Evolutionary conservation across 2,888 invertebrate genomes (phyloP).

Genomic region (Micropterix aruncella): DNA sequence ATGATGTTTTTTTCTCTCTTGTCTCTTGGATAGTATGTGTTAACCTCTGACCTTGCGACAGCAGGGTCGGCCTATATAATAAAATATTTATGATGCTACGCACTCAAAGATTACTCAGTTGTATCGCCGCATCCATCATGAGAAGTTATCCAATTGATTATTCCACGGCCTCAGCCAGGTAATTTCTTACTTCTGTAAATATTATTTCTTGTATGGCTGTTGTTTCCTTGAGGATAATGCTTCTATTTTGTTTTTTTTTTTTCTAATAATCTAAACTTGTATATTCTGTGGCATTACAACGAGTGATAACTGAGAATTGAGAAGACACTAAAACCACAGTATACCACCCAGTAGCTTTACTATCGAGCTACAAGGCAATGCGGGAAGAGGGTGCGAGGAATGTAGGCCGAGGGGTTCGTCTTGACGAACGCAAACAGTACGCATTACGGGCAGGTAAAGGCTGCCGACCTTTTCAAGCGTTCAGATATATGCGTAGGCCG

Average conservation of each 20-base stretch:
- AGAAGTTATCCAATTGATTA: conserved; percentile 37
- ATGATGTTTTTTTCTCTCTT: neutral
- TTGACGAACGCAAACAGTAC: too few species aligned
- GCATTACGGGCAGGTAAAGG: too few species aligned
- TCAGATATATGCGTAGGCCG: too few species aligned
- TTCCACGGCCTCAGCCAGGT: conserved; percentile 35
- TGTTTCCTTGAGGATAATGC: conserved; percentile 8
- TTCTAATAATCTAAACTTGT: conserved; percentile 9
- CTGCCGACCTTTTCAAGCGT: too few species aligned
- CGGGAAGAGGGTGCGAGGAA: too few species aligned
- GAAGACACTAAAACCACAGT: too few species aligned
- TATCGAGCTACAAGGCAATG: too few species aligned
- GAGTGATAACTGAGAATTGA: too few species aligned
- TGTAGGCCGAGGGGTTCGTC: too few species aligned
- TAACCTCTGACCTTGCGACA: neutral
- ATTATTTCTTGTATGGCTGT: neutral
- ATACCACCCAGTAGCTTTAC: too few species aligned
- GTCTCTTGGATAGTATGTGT: neutral
- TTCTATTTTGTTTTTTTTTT: conserved; percentile 16
- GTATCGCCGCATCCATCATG: conserved; percentile 32
- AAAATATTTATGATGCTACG: neutral
- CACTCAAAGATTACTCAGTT: conserved; percentile 24
- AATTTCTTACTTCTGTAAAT: conserved; percentile 15
- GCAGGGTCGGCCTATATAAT: neutral
- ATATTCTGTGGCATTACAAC: too few species aligned